A percentile compares a stretch with the other conserved stretches of the same genome.
Evolutionary conservation across 2,888 invertebrate genomes (phyloP).

Genomic region (Acronicta aceris): DNA sequence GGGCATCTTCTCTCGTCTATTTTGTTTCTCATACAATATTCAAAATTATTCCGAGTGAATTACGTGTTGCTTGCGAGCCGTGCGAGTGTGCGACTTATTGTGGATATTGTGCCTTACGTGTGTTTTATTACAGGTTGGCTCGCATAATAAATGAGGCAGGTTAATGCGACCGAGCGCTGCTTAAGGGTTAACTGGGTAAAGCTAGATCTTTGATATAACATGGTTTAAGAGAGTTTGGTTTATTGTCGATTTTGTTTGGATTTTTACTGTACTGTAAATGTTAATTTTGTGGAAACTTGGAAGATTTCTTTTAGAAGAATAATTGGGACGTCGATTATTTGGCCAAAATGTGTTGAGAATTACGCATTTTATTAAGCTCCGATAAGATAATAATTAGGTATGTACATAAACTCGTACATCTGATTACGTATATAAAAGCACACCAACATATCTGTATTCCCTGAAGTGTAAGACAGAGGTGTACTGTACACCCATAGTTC

Average conservation of each 20-base stretch:
- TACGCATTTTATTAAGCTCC: too few relatives aligned
- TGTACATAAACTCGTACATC: too few relatives aligned
- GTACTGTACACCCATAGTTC: too few relatives aligned
- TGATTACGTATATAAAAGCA: too few relatives aligned
- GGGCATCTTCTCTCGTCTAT: constrained; percentile 57
- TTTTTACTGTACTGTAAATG: not conserved
- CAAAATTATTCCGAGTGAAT: constrained; percentile 71
- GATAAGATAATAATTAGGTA: too few relatives aligned
- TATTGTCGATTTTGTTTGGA: not conserved
- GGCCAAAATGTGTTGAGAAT: too few relatives aligned
- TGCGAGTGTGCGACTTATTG: constrained; percentile 52
- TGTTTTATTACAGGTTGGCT: constrained; percentile 54
- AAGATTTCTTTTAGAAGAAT: not conserved
- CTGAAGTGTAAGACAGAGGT: too few relatives aligned
- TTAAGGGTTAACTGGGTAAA: constrained; percentile 43
- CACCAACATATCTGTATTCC: too few relatives aligned
- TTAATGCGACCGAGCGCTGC: constrained; percentile 37
- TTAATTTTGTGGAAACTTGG: not conserved
- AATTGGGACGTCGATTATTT: too few relatives aligned
- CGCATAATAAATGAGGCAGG: constrained; percentile 43
- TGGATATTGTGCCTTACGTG: constrained; percentile 39
- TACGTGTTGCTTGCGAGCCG: constrained; percentile 61
- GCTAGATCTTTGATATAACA: constrained; percentile 21
- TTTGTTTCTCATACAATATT: constrained; percentile 77
- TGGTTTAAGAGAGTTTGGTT: constrained; percentile 7